Evolutionary conservation across 2,888 invertebrate genomes (phyloP).

Genomic region (Thera obeliscata): DNA sequence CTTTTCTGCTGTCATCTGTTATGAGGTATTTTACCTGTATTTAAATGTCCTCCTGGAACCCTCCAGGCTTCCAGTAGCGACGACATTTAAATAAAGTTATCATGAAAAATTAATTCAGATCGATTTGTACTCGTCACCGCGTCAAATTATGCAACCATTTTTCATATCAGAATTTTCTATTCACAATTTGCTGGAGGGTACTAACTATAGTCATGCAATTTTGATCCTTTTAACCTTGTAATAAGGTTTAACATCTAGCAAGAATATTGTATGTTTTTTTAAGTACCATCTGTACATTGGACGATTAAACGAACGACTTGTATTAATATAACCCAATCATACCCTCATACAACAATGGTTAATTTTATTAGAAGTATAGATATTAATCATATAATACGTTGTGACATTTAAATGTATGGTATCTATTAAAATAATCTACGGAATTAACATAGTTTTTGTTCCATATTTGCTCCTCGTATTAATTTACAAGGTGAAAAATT

Average conservation of each 20-base stretch:
- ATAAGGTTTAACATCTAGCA: not conserved
- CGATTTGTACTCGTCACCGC: constrained; percentile 38
- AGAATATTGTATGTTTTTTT: not conserved
- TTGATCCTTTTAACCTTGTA: not conserved
- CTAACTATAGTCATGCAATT: not conserved
- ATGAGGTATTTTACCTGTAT: no score
- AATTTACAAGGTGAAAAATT: constrained; percentile 1
- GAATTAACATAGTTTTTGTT: constrained; percentile 3
- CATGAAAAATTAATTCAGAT: constrained; percentile 31
- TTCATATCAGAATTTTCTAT: constrained; percentile 28
- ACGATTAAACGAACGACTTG: constrained; percentile 12
- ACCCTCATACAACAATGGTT: constrained; percentile 11
- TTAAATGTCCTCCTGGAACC: no score
- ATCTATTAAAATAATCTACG: constrained; percentile 10
- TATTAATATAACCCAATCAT: constrained; percentile 20
- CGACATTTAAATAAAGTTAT: constrained; percentile 37
- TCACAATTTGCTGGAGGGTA: constrained; percentile 18
- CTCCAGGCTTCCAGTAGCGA: not conserved
- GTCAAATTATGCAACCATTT: constrained; percentile 32
- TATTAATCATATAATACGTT: constrained; percentile 10
- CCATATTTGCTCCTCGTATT: not conserved
- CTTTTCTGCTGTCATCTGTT: no score
- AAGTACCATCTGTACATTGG: not conserved
- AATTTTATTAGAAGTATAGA: constrained; percentile 9
- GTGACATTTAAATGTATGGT: constrained; percentile 15